Base-by-base conservation (phyloP, 2,113 vertebrate species). In the Numenius arquata region DNA sequence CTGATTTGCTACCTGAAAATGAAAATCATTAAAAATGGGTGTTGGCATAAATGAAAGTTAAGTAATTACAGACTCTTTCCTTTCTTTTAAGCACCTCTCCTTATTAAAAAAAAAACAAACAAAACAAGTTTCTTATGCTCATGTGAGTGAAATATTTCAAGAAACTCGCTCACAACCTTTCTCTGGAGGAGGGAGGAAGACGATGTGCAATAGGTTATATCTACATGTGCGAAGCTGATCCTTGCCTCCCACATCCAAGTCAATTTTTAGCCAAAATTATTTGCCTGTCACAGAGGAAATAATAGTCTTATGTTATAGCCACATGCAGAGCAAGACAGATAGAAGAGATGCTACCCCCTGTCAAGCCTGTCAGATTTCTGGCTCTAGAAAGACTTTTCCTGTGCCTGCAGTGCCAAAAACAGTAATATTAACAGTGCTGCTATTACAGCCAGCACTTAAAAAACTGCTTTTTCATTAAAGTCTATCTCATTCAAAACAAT, bases 341-440 rank as follows among this genome's bases (percentile, higher is more conserved):
- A 87, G 86, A 77, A 40, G 74, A 93, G 85, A 89, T 70, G 63
- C 77, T 74, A 87, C 63, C 52, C 52, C 50, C 41, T 53, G 79
- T 94, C 72, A 87, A 86, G 68, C 79, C 55, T 90, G 88, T 95
- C 81, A 88, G 32, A 90, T 86, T 74, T 96, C 91, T 97, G 95
- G 84, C 88, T 90, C 74, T 79, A 71, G 40, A 89, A 78, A 88
- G 88, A 91, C 30, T 92, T 96, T 94, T 93, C 90, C 91, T 74
- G 8, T n/a, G 41, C 74, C 55, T 80, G 34, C 76, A 10, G 62
- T 65, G 92, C 75, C 88, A 96, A 92, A 95, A 80, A 0, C 47
- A 90, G 72, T 66, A 87, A 89, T 61, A 76, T 74, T 77, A 93
- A 74, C 77, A 70, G 30, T 20, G 52, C 27, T 59, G 50, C 63